Evolutionary conservation across 2,888 invertebrate genomes (phyloP).

Genomic region (Mythimna albipuncta): DNA sequence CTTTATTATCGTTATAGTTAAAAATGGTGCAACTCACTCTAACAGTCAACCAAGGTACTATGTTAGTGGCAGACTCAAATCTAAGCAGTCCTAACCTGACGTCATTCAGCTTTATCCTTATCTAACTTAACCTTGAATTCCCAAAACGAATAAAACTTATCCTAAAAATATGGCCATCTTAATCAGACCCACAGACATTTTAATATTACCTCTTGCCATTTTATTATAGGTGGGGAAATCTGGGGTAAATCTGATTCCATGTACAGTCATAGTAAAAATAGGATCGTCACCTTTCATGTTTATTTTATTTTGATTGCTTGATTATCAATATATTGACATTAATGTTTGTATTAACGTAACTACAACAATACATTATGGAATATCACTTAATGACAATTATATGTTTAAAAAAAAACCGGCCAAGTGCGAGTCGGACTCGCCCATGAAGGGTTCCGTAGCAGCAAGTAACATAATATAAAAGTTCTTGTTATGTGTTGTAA

Average conservation of each 20-base stretch:
- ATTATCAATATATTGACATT: too few species aligned
- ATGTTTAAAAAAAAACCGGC: too few species aligned
- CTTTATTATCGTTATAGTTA: too few species aligned
- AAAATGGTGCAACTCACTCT: too few species aligned
- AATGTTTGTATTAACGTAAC: too few species aligned
- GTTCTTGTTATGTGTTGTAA: too few species aligned
- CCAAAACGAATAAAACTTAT: conserved; percentile 13
- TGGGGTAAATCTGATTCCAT: conserved; percentile 37
- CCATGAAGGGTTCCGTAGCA: too few species aligned
- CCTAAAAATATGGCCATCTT: conserved; percentile 22
- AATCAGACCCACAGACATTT: conserved; percentile 42
- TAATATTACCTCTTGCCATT: conserved; percentile 44
- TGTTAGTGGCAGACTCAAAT: neutral
- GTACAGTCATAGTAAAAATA: conserved; percentile 11
- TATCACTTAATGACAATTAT: neutral
- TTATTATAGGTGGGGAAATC: conserved; percentile 32
- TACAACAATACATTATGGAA: too few species aligned
- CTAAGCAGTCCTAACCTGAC: neutral
- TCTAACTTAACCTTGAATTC: neutral
- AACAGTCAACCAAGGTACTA: too few species aligned
- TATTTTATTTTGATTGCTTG: neutral
- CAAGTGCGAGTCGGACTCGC: too few species aligned
- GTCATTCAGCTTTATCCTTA: neutral
- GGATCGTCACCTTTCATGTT: neutral
- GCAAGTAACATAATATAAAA: too few species aligned